Conservation (phyloP, 1,140 invertebrate genomes). For the Pseudachorutes palmiensis region DNA sequence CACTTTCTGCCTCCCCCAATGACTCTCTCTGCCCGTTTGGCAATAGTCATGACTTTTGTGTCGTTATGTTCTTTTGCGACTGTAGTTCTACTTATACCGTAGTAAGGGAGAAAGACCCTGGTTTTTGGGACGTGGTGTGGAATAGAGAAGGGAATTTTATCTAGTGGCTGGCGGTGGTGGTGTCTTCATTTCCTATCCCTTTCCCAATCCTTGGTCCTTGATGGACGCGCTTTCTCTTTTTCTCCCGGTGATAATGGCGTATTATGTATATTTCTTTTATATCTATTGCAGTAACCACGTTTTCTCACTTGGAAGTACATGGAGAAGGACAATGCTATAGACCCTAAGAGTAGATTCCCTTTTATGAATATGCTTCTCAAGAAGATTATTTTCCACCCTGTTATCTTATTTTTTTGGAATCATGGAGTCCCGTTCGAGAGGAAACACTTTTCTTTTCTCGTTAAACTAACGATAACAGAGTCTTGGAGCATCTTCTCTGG, state of each 20-base stretch:
- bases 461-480: constrained; percentile 3
- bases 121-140: constrained; percentile 22
- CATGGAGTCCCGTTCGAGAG: not conserved
- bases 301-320: constrained; percentile 9
- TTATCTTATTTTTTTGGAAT: constrained; percentile 7
- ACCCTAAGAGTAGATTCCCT: not conserved
- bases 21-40: constrained; percentile 21
- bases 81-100: no score
- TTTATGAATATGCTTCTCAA: constrained; percentile 7
- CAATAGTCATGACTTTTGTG: constrained; percentile 21
- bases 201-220: constrained; percentile 11
- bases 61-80: constrained; percentile 16
- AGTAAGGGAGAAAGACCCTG: no score
- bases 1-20: constrained; percentile 8
- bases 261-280: constrained; percentile 13
- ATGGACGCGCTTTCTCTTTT: not conserved
- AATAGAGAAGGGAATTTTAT: constrained; percentile 26
- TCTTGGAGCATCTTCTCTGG: not conserved
- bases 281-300: constrained; percentile 10
- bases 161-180: constrained; percentile 9
- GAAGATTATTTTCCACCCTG: constrained; percentile 5
- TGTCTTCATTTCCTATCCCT: constrained; percentile 23
- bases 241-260: constrained; percentile 4
- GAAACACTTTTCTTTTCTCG: constrained; percentile 8
- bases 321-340: not conserved